Percentiles rank a stretch among this genome's conserved stretches.
These are phyloP conservation scores for Pantherophis alleghaniensis DNA, from an alignment of 2,797 vertebrate species.

Conservation along the genomic window DNA sequence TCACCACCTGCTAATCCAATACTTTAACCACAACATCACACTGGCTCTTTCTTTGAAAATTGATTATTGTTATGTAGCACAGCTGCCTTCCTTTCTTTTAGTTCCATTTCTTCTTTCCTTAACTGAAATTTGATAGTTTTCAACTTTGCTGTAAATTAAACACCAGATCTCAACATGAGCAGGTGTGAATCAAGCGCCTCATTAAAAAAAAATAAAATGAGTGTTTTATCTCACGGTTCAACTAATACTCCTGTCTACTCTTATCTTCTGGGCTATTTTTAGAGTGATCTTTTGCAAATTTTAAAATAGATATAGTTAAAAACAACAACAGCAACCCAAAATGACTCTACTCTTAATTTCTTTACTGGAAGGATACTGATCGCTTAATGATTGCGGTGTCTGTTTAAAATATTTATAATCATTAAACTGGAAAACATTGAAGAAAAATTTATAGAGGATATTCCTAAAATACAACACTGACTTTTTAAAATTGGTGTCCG, in stretches of 20 bases:
- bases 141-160: neutral
- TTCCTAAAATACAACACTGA: constrained; percentile 65
- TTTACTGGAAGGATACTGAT: constrained; percentile 65
- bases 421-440: constrained; percentile 44
- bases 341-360: constrained; percentile 8
- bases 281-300: neutral
- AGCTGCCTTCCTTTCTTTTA: neutral
- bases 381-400: neutral
- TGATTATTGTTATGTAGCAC: neutral
- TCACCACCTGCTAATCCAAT: neutral
- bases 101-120: neutral
- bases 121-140: neutral
- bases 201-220: neutral
- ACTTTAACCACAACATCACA: neutral
- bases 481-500: constrained; percentile 57
- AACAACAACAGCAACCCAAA: constrained; percentile 4
- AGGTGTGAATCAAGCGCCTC: neutral
- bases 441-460: constrained; percentile 49
- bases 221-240: neutral
- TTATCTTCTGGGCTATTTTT: neutral
- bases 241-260: neutral
- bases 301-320: constrained; percentile 18
- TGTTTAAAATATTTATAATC: constrained; percentile 47
- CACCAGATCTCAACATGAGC: neutral
- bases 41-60: neutral